Percentiles rank a stretch among this genome's conserved stretches.
Evolutionary conservation across 2,797 vertebrate genomes (phyloP).

Genomic region (Pterois miles): DNA sequence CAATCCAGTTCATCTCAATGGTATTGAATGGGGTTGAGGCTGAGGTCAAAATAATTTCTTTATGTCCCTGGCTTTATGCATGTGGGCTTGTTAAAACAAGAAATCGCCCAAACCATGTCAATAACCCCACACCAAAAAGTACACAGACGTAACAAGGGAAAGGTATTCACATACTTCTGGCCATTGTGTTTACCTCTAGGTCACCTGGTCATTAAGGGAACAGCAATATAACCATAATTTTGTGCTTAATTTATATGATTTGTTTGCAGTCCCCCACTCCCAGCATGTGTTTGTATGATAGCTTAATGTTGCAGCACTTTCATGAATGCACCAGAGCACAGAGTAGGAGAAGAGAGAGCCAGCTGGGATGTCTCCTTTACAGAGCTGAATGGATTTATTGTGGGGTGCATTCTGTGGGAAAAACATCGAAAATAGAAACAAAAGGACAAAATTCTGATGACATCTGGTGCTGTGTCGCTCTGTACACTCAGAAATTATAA

Average conservation of each 20-base stretch:
- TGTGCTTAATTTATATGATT: neutral
- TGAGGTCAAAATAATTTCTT: neutral
- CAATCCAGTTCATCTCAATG: neutral
- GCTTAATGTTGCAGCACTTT: too few species aligned
- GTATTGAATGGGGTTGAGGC: neutral
- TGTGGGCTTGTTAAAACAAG: neutral
- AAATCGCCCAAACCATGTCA: neutral
- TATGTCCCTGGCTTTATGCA: neutral
- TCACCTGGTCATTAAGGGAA: neutral
- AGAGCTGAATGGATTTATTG: too few species aligned
- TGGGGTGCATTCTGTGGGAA: too few species aligned
- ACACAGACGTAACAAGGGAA: neutral
- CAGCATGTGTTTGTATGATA: too few species aligned
- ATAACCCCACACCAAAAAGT: neutral
- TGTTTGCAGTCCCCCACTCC: neutral
- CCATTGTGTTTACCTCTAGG: neutral
- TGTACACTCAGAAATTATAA: too few species aligned
- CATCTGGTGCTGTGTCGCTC: too few species aligned
- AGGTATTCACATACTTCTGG: neutral
- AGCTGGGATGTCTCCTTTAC: too few species aligned
- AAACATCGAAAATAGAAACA: too few species aligned
- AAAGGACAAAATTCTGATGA: too few species aligned
- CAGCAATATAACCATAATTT: too few species aligned
- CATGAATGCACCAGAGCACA: too few species aligned
- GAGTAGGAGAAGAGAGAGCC: too few species aligned